A percentile compares a stretch with the other conserved stretches of the same genome.
Conservation (phyloP, 2,113 vertebrate species). For the Indri indri region DNA sequence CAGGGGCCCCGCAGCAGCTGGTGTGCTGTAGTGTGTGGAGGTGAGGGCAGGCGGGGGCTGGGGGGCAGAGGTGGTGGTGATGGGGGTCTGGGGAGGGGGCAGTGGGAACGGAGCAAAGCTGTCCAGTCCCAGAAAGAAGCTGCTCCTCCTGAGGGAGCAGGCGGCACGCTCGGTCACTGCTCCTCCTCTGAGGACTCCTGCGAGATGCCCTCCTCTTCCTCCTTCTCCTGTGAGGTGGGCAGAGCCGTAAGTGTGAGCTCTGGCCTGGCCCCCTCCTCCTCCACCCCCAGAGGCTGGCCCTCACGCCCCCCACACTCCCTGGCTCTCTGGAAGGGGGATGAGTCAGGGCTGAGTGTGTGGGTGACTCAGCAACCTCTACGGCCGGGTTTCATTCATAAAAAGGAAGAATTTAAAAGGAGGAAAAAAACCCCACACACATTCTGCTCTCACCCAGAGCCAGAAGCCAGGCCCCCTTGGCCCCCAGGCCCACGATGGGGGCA, state of each 20-base stretch:
- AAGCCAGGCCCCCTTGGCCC: conserved; percentile 7
- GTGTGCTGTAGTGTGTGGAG: conserved; percentile 67
- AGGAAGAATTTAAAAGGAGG: conserved; percentile 69
- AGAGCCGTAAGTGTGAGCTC: neutral
- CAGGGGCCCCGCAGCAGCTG: conserved; percentile 23
- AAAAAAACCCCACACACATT: conserved; percentile 32
- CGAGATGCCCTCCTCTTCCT: conserved; percentile 91
- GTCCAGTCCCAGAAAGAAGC: conserved; percentile 70
- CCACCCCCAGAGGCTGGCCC: neutral
- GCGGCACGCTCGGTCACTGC: conserved; percentile 88
- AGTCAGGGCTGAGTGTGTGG: conserved; percentile 85
- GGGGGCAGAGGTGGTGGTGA: neutral
- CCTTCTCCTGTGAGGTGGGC: conserved; percentile 88
- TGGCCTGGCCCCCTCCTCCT: neutral
- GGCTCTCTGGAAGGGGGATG: conserved; percentile 71
- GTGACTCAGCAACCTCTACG: conserved; percentile 89
- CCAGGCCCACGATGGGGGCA: neutral
- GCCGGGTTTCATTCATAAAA: conserved; percentile 92
- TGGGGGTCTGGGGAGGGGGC: neutral
- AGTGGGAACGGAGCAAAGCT: conserved; percentile 32
- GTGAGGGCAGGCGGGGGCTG: neutral
- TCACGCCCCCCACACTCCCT: neutral
- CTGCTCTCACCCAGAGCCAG: conserved; percentile 28
- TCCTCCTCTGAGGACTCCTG: conserved; percentile 97
- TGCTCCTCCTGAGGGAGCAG: conserved; percentile 87